Percentiles rank a stretch among this genome's conserved stretches.
Evolutionary conservation across 2,888 invertebrate species (phyloP).

Genomic region (Dryocosmus kuriphilus): DNA sequence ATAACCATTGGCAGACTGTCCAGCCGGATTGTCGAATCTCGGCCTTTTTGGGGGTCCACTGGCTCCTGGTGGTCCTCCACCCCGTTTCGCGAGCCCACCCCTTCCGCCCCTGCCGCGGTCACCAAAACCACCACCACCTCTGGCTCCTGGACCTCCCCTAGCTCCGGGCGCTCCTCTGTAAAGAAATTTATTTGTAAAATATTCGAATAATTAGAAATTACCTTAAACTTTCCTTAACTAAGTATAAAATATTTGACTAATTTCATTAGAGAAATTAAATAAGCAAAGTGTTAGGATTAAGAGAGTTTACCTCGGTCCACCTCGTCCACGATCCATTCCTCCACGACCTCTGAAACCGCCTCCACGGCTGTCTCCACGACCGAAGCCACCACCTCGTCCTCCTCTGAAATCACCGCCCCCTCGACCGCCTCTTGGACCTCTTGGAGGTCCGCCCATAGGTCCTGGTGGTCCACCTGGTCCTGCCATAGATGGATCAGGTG

Average conservation of each 20-base stretch:
- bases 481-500: conserved; percentile 70
- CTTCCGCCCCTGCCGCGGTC: conserved; percentile 78
- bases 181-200: background rate
- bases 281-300: background rate
- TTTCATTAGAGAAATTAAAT: background rate
- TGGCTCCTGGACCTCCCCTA: conserved; percentile 71
- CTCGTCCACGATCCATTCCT: conserved; percentile 78
- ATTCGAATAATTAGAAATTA: background rate
- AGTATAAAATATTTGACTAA: background rate
- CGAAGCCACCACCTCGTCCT: conserved; percentile 72
- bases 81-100: conserved; percentile 75
- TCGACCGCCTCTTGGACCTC: conserved; percentile 68
- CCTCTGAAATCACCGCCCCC: conserved; percentile 68
- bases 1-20: conserved; percentile 74
- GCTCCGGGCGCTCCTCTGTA: conserved; percentile 64
- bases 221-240: background rate
- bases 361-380: conserved; percentile 76
- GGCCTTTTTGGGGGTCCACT: conserved; percentile 81
- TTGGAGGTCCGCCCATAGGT: conserved; percentile 70
- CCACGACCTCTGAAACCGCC: conserved; percentile 73
- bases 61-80: conserved; percentile 80
- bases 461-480: conserved; percentile 70
- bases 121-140: conserved; percentile 77
- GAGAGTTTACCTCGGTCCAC: conserved; percentile 72
- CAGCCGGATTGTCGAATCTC: conserved; percentile 73